Conservation (phyloP, 2,888 invertebrate genomes). For the Saturnia japonica region DNA sequence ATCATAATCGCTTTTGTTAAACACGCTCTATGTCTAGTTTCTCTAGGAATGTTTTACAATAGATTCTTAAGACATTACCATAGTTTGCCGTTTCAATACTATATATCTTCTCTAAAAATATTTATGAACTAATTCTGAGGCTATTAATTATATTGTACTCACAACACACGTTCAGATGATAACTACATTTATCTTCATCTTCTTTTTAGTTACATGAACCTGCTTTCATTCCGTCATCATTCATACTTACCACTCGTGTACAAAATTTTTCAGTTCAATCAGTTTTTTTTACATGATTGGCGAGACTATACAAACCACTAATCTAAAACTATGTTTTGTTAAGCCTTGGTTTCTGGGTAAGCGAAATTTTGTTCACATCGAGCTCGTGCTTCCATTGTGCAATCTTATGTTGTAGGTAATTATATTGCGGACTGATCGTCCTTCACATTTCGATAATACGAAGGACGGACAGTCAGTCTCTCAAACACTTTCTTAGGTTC, state of each 20-base stretch:
- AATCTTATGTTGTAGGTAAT: background rate
- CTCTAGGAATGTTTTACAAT: background rate
- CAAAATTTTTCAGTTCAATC: background rate
- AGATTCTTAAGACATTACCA: too few species aligned
- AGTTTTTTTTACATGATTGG: too few species aligned
- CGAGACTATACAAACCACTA: too few species aligned
- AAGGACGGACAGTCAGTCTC: too few species aligned
- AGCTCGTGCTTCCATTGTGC: background rate
- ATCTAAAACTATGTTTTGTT: too few species aligned
- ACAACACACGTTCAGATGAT: background rate
- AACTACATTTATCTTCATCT: background rate
- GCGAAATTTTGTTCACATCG: background rate
- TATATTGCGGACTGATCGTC: background rate
- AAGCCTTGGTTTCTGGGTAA: too few species aligned
- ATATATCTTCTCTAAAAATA: too few species aligned
- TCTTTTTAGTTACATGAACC: background rate
- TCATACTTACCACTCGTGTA: background rate
- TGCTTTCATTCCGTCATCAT: background rate
- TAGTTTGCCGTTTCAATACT: too few species aligned
- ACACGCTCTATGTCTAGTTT: background rate
- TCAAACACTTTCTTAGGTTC: background rate
- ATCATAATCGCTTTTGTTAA: background rate
- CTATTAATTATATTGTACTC: background rate
- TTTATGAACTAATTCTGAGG: too few species aligned
- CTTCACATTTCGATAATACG: background rate